A percentile compares a stretch with the other conserved stretches of the same genome.
These are phyloP conservation scores for Adelges cooleyi DNA, from an alignment of 1,140 invertebrate genomes.

Conservation along the genomic window DNA sequence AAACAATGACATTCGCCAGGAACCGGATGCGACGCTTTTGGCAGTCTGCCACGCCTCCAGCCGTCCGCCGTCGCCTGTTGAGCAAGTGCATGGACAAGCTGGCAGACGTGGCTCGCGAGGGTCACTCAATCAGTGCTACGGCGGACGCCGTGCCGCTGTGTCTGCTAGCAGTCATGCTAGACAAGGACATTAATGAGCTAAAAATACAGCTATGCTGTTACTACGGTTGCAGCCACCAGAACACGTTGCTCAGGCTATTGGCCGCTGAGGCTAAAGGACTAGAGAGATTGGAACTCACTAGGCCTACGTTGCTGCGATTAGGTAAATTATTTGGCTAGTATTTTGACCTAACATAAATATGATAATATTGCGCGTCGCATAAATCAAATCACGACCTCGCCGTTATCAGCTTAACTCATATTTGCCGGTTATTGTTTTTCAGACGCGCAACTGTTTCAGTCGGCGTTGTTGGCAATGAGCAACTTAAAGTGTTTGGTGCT, in stretches of 20 bases:
- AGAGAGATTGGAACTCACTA: slow-evolving; percentile 39
- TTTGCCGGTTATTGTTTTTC: neutral
- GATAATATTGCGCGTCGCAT: too few relatives aligned
- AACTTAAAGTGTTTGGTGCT: slow-evolving; percentile 39
- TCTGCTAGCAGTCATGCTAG: slow-evolving; percentile 40
- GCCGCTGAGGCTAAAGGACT: slow-evolving; percentile 40
- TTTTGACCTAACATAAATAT: too few relatives aligned
- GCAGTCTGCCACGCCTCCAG: slow-evolving; percentile 37
- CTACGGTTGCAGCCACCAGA: slow-evolving; percentile 44
- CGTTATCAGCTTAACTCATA: too few relatives aligned
- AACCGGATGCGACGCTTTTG: slow-evolving; percentile 41
- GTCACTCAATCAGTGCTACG: slow-evolving; percentile 35
- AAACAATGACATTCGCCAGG: slow-evolving; percentile 38
- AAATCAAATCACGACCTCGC: too few relatives aligned
- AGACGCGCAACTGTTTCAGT: slow-evolving; percentile 40
- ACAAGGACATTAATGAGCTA: slow-evolving; percentile 40
- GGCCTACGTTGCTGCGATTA: slow-evolving; percentile 40
- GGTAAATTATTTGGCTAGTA: slow-evolving; percentile 19
- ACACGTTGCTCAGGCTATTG: slow-evolving; percentile 39
- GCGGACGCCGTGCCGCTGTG: slow-evolving; percentile 41
- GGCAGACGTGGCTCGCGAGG: slow-evolving; percentile 34
- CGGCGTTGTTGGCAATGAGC: slow-evolving; percentile 38
- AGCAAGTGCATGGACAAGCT: slow-evolving; percentile 39
- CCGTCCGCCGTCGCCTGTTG: slow-evolving; percentile 38
- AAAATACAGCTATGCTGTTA: slow-evolving; percentile 43